Percentiles rank a stretch among this genome's conserved stretches.
phyloP scores from a whole-genome alignment of 2,797 vertebrate genomes.

The Salmo trutta region DNA sequence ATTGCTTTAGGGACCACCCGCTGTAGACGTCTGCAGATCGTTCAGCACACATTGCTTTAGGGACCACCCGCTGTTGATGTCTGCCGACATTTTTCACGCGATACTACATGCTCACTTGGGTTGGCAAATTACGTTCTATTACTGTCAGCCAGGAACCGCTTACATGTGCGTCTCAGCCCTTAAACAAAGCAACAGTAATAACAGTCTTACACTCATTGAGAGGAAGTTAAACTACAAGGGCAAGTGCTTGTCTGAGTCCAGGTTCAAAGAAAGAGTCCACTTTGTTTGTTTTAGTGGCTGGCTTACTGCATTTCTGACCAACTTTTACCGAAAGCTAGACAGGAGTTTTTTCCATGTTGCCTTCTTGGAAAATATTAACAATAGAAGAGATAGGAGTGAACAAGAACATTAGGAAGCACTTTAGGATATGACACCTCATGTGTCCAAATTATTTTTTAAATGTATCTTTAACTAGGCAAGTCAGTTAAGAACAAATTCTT shows the following conservation, averaged over 20 bases:
- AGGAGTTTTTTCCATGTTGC: neutral
- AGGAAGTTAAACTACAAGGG: neutral
- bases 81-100: too few relatives aligned
- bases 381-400: neutral
- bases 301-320: neutral
- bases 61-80: too few relatives aligned
- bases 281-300: neutral
- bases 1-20: too few relatives aligned
- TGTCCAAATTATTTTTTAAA: too few relatives aligned
- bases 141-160: neutral
- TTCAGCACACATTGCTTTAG: too few relatives aligned
- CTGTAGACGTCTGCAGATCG: too few relatives aligned
- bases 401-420: neutral
- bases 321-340: neutral
- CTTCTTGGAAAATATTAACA: neutral
- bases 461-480: too few relatives aligned
- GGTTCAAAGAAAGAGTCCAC: neutral
- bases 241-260: neutral
- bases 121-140: too few relatives aligned
- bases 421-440: neutral
- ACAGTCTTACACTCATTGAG: neutral
- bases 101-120: too few relatives aligned
- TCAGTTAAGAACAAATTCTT: too few relatives aligned
- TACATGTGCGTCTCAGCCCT: neutral
- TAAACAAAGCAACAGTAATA: neutral